Conservation (phyloP, 2,797 vertebrate species). For the Acipenser ruthenus region DNA sequence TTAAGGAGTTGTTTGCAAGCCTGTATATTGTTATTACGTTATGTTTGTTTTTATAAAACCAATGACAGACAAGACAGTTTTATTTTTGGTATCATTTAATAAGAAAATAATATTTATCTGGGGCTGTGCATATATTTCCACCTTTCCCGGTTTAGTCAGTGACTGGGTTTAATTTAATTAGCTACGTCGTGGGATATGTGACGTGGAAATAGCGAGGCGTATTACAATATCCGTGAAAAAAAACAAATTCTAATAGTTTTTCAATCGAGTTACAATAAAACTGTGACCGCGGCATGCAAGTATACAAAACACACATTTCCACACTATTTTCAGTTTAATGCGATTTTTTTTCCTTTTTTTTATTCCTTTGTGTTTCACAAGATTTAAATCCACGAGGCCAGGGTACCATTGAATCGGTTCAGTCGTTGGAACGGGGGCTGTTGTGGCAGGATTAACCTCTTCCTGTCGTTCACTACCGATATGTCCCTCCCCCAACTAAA, state of each 20-base stretch:
- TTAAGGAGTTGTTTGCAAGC: background rate
- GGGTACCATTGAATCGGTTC: background rate
- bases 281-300: background rate
- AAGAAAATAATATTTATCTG: no score
- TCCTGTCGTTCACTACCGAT: slow-evolving; percentile 7
- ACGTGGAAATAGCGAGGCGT: no score
- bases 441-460: slow-evolving; percentile 8
- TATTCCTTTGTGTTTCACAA: background rate
- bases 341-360: no score
- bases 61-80: background rate
- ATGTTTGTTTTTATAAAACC: background rate
- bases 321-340: background rate
- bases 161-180: no score
- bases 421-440: slow-evolving; percentile 3
- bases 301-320: background rate
- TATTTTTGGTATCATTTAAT: no score
- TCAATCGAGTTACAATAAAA: no score
- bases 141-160: no score
- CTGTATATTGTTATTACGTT: background rate
- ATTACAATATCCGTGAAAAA: no score
- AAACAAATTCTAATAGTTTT: no score
- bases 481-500: slow-evolving; percentile 14
- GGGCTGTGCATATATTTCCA: no score
- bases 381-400: background rate
- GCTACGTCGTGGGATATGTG: no score